A percentile compares a stretch with the other conserved stretches of the same genome.
phyloP scores from a whole-genome alignment of 2,888 invertebrate genomes.

The Sinelater perroti region DNA sequence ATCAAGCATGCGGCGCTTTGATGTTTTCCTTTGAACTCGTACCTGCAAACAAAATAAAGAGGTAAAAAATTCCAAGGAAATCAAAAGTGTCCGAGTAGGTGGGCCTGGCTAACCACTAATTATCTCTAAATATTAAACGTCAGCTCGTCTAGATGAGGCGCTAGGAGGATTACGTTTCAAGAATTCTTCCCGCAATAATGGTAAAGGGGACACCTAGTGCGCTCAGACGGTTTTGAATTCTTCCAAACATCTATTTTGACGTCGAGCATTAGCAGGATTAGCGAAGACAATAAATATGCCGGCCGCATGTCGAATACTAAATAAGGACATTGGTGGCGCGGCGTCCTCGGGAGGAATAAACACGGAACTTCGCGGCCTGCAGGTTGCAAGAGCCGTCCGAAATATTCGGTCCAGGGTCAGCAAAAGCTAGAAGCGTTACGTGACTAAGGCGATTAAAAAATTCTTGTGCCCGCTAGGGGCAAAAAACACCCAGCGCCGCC shows the following conservation, averaged over 20 bases:
- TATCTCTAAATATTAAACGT: slow-evolving; percentile 36
- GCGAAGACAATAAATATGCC: slow-evolving; percentile 36
- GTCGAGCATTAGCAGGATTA: slow-evolving; percentile 34
- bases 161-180: slow-evolving; percentile 33
- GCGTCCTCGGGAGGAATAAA: not conserved
- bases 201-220: slow-evolving; percentile 34
- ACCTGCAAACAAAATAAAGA: no score
- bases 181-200: slow-evolving; percentile 30
- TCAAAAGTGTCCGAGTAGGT: slow-evolving; percentile 34
- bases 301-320: slow-evolving; percentile 27
- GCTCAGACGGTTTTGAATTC: slow-evolving; percentile 34
- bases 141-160: slow-evolving; percentile 37
- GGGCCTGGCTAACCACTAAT: slow-evolving; percentile 28
- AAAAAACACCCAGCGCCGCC: not conserved
- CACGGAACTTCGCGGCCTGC: no score
- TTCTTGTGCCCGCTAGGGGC: no score
- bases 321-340: slow-evolving; percentile 19
- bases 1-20: no score
- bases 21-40: slow-evolving; percentile 8
- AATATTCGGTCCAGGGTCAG: not conserved
- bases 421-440: not conserved
- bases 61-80: slow-evolving; percentile 17
- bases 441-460: not conserved
- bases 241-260: slow-evolving; percentile 38
- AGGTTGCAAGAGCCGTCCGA: not conserved